Base-by-base conservation (phyloP, 2,113 vertebrate genomes). In the Channa maculata region DNA sequence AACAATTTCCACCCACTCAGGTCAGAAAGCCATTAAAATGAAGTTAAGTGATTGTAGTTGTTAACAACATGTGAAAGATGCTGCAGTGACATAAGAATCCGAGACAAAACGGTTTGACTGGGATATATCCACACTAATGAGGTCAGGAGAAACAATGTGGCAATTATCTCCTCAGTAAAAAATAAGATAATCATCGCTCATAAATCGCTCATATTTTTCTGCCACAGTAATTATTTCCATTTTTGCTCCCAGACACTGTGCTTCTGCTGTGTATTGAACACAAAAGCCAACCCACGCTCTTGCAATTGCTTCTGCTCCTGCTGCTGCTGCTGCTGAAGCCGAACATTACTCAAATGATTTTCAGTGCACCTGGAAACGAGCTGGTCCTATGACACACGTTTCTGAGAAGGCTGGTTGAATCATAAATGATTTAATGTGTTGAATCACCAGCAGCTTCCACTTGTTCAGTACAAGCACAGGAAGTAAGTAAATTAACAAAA, bases 121-220 rank as follows among this genome's bases (percentile, higher is more conserved):
- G 9, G 71, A 24, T 1, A 51, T 33, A 48, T 33, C 58, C 6
- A 52, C 34, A 44, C 11, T 13, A 53, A 38, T 45, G 6, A 5
- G 36, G 6, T 1, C 51, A 38, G 55, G 58, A 24, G 45, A 13
- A 24, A 8, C 41, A 24, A 24, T 24, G 24, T 24, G 24, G 24
- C 24, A 24, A 24, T 24, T 24, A 24, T 24, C 24, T 24, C 24
- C 24, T 51, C 12, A 53, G 41, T 9, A 49, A 24, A 34, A 60
- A 62, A 49, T 54, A 10, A 15, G 45, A 24, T 69, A n/a, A 34
- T 59, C 33, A 13, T 15, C 11, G 39, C 45, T 65, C 24, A 67
- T 71, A 72, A 58, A 51, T 49, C 36, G 45, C 44, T 79, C 48
- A 15, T 15, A 34, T 69, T 70, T 58, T 62, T 24, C 44, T 38